Conservation (phyloP, 2,113 vertebrate genomes). For the Hydropotes inermis region DNA sequence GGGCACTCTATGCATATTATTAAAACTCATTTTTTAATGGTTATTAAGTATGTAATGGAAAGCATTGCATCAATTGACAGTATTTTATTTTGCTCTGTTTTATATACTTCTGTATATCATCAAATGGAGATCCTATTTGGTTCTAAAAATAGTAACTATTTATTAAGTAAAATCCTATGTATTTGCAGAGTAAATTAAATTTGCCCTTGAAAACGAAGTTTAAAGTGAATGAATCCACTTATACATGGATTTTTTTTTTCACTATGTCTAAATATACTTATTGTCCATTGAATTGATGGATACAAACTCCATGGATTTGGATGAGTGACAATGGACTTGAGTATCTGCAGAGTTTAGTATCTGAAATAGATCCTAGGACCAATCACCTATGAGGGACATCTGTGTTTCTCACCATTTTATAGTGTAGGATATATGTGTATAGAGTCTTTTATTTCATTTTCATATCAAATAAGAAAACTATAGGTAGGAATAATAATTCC, state of each 20-base stretch:
- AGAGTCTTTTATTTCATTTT: background rate
- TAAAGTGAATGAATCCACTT: background rate
- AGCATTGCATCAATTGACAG: background rate
- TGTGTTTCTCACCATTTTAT: background rate
- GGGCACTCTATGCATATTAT: background rate
- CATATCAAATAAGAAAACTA: background rate
- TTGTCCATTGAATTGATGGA: background rate
- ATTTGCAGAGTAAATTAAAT: background rate
- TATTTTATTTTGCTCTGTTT: background rate
- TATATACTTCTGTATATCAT: background rate
- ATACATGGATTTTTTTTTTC: background rate
- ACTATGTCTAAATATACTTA: background rate
- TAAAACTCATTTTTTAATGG: background rate
- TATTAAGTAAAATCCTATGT: background rate
- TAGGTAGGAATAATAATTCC: background rate
- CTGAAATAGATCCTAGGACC: background rate
- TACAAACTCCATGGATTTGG: background rate
- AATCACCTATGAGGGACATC: background rate
- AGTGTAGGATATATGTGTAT: background rate
- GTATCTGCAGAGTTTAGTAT: background rate
- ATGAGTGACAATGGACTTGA: background rate
- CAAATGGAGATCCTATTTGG: background rate
- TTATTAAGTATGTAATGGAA: background rate
- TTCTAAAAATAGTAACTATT: background rate
- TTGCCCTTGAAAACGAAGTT: background rate